Percentiles rank a stretch among this genome's conserved stretches.
phyloP scores from a whole-genome alignment of 2,797 vertebrate species.

The Pristis pectinata region DNA sequence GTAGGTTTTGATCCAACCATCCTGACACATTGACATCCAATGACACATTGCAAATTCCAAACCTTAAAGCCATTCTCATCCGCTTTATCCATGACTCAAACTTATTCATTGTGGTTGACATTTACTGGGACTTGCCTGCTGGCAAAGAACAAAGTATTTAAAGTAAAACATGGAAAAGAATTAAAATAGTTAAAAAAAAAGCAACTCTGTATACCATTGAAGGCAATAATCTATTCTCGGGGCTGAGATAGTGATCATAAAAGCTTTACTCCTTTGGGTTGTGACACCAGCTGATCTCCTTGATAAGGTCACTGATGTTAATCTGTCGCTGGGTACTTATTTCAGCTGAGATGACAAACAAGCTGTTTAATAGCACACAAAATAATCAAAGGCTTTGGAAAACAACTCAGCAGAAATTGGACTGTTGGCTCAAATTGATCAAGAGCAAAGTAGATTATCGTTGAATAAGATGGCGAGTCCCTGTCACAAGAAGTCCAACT shows the following conservation, averaged over 20 bases:
- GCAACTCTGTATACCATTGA: not conserved
- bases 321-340: not conserved
- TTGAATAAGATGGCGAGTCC: not conserved
- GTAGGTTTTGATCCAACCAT: too few species aligned
- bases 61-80: not conserved
- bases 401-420: not conserved
- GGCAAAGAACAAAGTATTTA: not conserved
- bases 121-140: not conserved
- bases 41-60: not conserved
- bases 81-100: not conserved
- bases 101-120: not conserved
- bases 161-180: not conserved
- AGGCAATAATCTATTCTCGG: not conserved
- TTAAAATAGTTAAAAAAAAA: not conserved
- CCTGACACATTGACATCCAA: too few species aligned
- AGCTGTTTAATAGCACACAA: not conserved
- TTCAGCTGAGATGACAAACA: not conserved
- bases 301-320: constrained; percentile 4
- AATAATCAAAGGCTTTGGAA: constrained; percentile 13
- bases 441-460: not conserved
- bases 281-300: not conserved
- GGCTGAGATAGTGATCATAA: not conserved
- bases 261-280: not conserved
- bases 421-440: not conserved
- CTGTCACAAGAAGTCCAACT: not conserved